These are phyloP conservation scores for Ictalurus furcatus DNA, from an alignment of 2,113 vertebrate genomes.

Conservation along the genomic window DNA sequence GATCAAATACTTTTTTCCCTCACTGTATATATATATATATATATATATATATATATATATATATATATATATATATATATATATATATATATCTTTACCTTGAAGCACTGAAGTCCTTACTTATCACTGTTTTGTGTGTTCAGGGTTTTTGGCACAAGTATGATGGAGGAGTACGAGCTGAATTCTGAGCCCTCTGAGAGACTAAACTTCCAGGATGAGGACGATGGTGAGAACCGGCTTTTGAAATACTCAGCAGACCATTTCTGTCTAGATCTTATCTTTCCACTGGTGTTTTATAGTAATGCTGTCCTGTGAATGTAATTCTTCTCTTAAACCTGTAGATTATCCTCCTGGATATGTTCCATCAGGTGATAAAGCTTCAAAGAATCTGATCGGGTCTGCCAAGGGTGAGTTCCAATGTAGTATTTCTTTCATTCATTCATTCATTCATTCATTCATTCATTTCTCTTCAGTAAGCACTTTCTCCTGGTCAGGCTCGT, in stretches of 20 bases:
- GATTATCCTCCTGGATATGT: conserved; percentile 85
- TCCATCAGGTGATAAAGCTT: conserved; percentile 82
- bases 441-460: too few relatives aligned
- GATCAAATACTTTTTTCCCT: too few relatives aligned
- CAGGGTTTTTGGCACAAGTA: conserved; percentile 97
- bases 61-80: too few relatives aligned
- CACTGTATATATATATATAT: too few relatives aligned
- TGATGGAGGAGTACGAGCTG: conserved; percentile 98
- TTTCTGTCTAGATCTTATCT: not conserved
- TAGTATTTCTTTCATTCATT: conserved; percentile 35
- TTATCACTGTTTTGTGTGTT: not conserved
- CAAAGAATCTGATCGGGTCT: conserved; percentile 92
- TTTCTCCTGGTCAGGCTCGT: not conserved
- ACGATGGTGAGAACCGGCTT: conserved; percentile 76
- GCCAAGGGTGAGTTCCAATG: conserved; percentile 82
- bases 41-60: too few relatives aligned
- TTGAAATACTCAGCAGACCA: not conserved
- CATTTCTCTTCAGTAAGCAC: not conserved
- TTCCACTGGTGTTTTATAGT: not conserved
- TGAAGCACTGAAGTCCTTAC: not conserved
- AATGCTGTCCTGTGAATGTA: not conserved
- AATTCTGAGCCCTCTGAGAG: conserved; percentile 89
- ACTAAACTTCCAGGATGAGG: conserved; percentile 87
- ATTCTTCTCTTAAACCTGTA: conserved; percentile 55
- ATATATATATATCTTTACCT: too few relatives aligned